Base-by-base conservation (phyloP, 2,113 vertebrate species). In the Oplegnathus fasciatus region DNA sequence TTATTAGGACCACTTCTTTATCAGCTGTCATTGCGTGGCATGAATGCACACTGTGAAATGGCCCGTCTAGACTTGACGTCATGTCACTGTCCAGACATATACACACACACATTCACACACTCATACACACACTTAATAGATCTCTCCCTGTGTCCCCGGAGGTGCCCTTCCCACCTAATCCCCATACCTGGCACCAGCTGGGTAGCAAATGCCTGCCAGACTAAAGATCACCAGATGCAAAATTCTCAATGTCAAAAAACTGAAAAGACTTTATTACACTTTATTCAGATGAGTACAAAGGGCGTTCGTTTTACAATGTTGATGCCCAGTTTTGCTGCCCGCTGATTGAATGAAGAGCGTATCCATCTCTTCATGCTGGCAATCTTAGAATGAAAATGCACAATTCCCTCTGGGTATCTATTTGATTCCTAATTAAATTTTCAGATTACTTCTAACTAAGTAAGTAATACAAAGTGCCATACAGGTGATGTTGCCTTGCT, bases 21-120 rank as follows among this genome's bases (percentile, higher is more conserved):
- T 95, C 91, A 91, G 94, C 91, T 93, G 93, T 89, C 93, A 92
- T 85, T 81, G 87, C 50, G 70, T 84, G 90, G 87, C 91, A 84
- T 88, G 80, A 92, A 92, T 87, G 91, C 91, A 88, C 89, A 89
- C 85, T 86, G 92, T 88, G 92, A 94, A 93, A 93, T 92, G 91
- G 86, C 85, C 88, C 37, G 92, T 95, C 94, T 95, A 93, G 93
- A 94, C 94, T 88, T 93, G 92, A 95, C 94, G 94, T 95, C 94
- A 94, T 92, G 89, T 89, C 92, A 93, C 83, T 75, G 84, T 84
- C 87, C 92, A 90, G 82, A 87, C 89, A 89, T 80, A 85, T 61
- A 82, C 80, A 74, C 84, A 61, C 52, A 42, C 86, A 55, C 44
- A 40, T 75, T 18, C 55, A 68, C 60, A 30, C 83, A 79, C 66